Percentiles rank a stretch among this genome's conserved stretches.
Conservation (phyloP, 2,113 vertebrate genomes). For the Megatriorchis doriae region DNA sequence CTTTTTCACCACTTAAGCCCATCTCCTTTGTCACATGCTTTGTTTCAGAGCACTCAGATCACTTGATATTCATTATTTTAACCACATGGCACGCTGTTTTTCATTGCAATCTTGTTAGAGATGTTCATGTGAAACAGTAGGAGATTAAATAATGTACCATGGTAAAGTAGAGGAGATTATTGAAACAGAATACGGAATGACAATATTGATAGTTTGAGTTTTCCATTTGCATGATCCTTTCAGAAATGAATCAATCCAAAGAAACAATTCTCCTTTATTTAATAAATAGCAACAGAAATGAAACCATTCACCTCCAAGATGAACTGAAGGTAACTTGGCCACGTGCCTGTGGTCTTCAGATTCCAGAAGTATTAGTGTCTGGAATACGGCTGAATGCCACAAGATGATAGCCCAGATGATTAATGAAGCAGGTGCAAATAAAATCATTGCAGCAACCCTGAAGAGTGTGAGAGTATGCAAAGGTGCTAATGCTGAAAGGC, state of each 20-base stretch:
- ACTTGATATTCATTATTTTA: not conserved
- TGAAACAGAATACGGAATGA: not conserved
- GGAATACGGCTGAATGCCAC: slow-evolving; percentile 54
- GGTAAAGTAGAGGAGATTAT: not conserved
- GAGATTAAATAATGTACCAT: not conserved
- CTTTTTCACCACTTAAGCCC: not conserved
- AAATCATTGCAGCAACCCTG: slow-evolving; percentile 66
- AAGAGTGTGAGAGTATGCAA: slow-evolving; percentile 50
- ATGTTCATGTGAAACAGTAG: not conserved
- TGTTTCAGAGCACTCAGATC: not conserved
- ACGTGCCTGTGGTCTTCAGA: slow-evolving; percentile 72
- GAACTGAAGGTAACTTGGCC: slow-evolving; percentile 50
- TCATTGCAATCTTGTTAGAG: not conserved
- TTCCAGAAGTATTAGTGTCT: slow-evolving; percentile 42
- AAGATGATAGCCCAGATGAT: slow-evolving; percentile 32
- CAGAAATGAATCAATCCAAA: not conserved
- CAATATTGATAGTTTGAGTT: not conserved
- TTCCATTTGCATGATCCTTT: not conserved
- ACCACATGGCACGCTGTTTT: not conserved
- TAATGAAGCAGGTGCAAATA: slow-evolving; percentile 60
- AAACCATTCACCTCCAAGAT: slow-evolving; percentile 13
- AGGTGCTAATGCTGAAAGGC: slow-evolving; percentile 53
- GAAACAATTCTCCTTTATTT: not conserved
- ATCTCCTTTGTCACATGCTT: not conserved
- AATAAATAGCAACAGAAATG: not conserved